A percentile compares a stretch with the other conserved stretches of the same genome.
These are phyloP conservation scores for Pseudonaja textilis DNA, from an alignment of 2,113 vertebrate genomes.

Conservation along the genomic window DNA sequence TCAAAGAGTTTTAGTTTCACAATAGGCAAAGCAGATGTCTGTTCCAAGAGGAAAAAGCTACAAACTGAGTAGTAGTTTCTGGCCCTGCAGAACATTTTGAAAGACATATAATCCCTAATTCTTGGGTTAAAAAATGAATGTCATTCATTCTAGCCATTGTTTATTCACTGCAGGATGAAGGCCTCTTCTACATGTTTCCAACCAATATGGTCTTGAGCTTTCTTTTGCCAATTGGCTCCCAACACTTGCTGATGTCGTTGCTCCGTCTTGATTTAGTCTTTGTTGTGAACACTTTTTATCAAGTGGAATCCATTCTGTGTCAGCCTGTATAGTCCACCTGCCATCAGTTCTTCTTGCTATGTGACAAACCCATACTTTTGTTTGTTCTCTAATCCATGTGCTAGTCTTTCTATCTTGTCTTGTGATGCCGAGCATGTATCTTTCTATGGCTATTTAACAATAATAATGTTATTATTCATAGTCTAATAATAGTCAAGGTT, in stretches of 20 bases:
- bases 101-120: neutral
- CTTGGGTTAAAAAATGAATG: neutral
- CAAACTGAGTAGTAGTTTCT: neutral
- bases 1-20: neutral
- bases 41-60: neutral
- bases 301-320: neutral
- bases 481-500: neutral
- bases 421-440: too few relatives aligned
- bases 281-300: neutral
- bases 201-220: neutral
- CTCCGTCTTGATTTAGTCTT: neutral
- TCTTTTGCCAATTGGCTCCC: neutral
- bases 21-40: neutral
- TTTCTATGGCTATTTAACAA: too few relatives aligned
- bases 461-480: neutral
- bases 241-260: neutral
- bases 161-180: neutral
- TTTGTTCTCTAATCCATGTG: too few relatives aligned
- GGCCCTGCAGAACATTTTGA: too few relatives aligned
- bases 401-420: too few relatives aligned
- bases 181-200: neutral
- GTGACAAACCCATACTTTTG: too few relatives aligned
- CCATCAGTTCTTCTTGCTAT: too few relatives aligned
- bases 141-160: neutral
- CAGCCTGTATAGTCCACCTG: too few relatives aligned